phyloP scores from a whole-genome alignment of 2,797 vertebrate species.

The Tauraco hartlaubi region DNA sequence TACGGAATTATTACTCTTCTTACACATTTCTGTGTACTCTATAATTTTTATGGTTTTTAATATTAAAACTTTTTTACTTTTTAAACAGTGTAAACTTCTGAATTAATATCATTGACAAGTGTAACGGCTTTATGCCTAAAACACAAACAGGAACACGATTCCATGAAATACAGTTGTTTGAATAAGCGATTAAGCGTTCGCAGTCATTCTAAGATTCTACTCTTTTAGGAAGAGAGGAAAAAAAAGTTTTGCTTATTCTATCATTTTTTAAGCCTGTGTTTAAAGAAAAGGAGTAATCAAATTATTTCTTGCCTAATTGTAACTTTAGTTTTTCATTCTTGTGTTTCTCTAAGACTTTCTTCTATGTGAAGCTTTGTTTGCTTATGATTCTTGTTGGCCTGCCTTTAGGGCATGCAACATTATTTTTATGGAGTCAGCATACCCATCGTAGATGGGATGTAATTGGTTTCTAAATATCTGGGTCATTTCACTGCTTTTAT shows the following conservation, averaged over 20 bases:
- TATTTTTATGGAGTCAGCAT: slow-evolving; percentile 29
- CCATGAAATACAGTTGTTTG: not conserved
- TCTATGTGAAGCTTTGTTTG: not conserved
- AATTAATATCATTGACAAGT: not conserved
- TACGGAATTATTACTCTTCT: not conserved
- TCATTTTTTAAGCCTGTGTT: not conserved
- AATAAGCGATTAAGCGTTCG: not conserved
- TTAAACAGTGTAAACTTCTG: not conserved
- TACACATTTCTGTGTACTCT: not conserved
- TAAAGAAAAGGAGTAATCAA: not conserved
- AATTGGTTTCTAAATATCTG: slow-evolving; percentile 58
- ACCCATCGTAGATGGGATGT: slow-evolving; percentile 36
- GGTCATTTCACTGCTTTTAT: slow-evolving; percentile 45
- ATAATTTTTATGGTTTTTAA: not conserved
- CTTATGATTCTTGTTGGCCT: not conserved
- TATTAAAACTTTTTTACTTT: not conserved
- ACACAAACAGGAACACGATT: not conserved
- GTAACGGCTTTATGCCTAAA: not conserved
- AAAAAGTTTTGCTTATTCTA: not conserved
- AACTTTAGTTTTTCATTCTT: not conserved
- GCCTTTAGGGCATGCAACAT: slow-evolving; percentile 4
- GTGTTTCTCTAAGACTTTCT: not conserved
- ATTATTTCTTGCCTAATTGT: not conserved
- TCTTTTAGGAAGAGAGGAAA: not conserved
- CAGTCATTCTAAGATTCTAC: not conserved